A percentile compares a stretch with the other conserved stretches of the same genome.
These are phyloP conservation scores for Hydra vulgaris DNA, from an alignment of 30 jellyfish, hydroid and myxozoan species.

Conservation along the genomic window DNA sequence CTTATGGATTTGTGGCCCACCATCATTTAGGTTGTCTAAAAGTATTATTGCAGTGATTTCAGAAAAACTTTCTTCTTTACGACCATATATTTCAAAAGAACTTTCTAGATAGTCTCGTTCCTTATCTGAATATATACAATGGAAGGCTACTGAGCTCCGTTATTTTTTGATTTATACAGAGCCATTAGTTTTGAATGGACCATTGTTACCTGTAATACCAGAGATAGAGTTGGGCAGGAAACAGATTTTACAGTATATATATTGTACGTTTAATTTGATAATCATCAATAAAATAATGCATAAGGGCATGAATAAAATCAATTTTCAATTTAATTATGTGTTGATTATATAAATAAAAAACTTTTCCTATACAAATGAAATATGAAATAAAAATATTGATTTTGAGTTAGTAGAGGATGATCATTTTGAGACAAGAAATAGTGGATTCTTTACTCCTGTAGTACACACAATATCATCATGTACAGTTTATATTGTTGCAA, in stretches of 20 bases:
- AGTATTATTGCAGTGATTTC: conserved; percentile 20
- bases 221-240: background rate
- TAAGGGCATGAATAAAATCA: too few species aligned
- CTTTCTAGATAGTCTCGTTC: conserved; percentile 28
- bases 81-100: conserved; percentile 17
- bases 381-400: too few species aligned
- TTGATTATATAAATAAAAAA: too few species aligned
- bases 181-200: conserved; percentile 12
- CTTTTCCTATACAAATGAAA: too few species aligned
- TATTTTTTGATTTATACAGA: conserved; percentile 32
- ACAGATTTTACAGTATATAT: background rate
- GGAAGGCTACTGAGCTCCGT: conserved; percentile 42
- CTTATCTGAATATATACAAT: conserved; percentile 3
- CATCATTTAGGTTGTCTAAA: conserved; percentile 6
- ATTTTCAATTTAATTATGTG: too few species aligned
- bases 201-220: conserved; percentile 2
- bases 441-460: too few species aligned
- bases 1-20: conserved; percentile 9
- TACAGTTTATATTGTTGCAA: too few species aligned
- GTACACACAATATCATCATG: too few species aligned
- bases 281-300: background rate
- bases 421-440: too few species aligned
- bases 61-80: background rate
- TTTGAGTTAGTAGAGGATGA: too few species aligned
- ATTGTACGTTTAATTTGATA: background rate